Evolutionary conservation across 1,140 invertebrate species (phyloP), one percentile per base, ranked within the genome.

Genomic region (Cotesia chilonis): DNA sequence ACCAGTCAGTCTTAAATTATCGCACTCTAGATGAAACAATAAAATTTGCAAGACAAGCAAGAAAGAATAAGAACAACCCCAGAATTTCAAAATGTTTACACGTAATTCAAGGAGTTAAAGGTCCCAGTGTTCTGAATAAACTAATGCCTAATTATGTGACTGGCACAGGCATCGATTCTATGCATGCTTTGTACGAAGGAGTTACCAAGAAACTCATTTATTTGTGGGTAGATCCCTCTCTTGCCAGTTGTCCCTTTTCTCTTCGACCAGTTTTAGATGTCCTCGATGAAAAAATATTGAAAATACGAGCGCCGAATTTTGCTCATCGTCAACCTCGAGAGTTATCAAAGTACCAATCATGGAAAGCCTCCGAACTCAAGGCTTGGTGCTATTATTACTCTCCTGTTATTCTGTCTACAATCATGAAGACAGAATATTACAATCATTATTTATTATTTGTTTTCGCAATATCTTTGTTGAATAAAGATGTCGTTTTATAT

Each of bases 81-180:
- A 63, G 41, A 4, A 20, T 55, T 55, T 12, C 52, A 55, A 55
- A 55, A 55, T 7, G n/a, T 63, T 20, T 70, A 17, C 17, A 14
- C 38, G 37, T 38, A 10, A 36, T 67, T 38, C n/a, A 47, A 41
- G 71, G 64, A 9, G 68, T 73, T 12, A 72, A 75, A 67, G 64
- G 64, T 36, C 65, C 64, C 6, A 51, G 54, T 17, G 38, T 55
- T 36, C 4, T 72, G 14, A 17, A 20, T 52, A 76, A 70, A 68
- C 57, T 75, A 14, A 61, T 73, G 65, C 54, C 38, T 10, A 60
- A 75, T 41, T 73, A 60, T 51, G 66, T 75, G 2, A 59, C 4
- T 5, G 57, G 72, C 0, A 69, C 38, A 47, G 69, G 36, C 3
- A 37, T 68, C 5, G 67, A 68, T 55, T 59, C 51, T 3, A 68